These are phyloP conservation scores for Anniella stebbinsi DNA, from an alignment of 2,797 vertebrate genomes.

Conservation along the genomic window DNA sequence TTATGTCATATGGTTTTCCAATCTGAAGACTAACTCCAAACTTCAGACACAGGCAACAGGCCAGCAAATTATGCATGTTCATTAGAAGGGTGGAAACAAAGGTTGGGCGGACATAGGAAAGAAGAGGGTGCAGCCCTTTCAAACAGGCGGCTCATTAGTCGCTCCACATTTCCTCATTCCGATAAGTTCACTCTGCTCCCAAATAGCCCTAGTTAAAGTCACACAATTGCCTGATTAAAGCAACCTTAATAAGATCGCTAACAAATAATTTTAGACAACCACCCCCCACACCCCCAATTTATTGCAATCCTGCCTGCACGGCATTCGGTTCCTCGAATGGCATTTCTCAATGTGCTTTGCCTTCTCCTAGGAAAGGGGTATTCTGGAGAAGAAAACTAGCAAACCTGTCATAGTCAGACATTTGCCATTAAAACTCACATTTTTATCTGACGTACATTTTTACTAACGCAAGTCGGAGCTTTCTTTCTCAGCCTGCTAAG, in stretches of 20 bases:
- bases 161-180: constrained; percentile 9
- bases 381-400: not conserved
- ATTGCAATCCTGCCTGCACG: constrained; percentile 17
- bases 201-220: constrained; percentile 31
- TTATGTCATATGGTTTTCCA: constrained; percentile 15
- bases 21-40: constrained; percentile 1
- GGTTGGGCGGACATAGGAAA: constrained; percentile 46
- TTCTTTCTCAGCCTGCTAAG: not conserved
- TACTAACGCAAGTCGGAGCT: not conserved
- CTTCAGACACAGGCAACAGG: constrained; percentile 25
- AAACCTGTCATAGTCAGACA: not conserved
- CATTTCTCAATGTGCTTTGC: rapidly evolving
- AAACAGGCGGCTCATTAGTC: constrained; percentile 11
- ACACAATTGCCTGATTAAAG: constrained; percentile 19
- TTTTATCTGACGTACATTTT: not conserved
- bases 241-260: constrained; percentile 32
- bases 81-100: constrained; percentile 61
- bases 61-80: constrained; percentile 59
- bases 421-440: not conserved
- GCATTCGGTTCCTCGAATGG: constrained; percentile 71
- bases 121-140: constrained; percentile 22
- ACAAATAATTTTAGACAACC: constrained; percentile 4
- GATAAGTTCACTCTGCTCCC: not conserved
- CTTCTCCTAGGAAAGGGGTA: not conserved
- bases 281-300: too few species aligned